Evolutionary conservation across 2,888 invertebrate genomes (phyloP), one percentile per base, ranked within the genome.

Genomic region (Stenotaenia linearis): DNA sequence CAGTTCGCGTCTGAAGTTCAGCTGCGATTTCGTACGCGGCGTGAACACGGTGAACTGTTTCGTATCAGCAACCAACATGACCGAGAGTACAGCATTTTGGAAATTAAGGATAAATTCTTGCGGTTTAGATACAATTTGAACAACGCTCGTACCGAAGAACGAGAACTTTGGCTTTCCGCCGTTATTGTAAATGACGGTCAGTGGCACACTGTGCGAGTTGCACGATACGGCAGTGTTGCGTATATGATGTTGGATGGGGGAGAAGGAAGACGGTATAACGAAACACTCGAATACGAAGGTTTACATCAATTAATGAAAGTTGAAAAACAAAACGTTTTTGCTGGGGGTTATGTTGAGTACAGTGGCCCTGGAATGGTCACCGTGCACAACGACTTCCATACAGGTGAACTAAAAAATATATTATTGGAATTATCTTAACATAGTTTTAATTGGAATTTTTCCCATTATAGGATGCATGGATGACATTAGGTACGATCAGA

Each of bases 301-400:
- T 80, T 82, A 18, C 96, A 96, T 86, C 96, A 96, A 84, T 94
- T 95, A 93, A 88, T 97, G 83, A 87, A 95, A 82, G 96, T 97
- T 21, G 97, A 94, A 85, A 96, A 96, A 84, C 96, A 97, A 85
- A 96, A 96, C 0, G 96, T 97, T 25, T 97, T 96, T 84, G 96
- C 96, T 0, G 97, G 97, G 79, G 97, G 97, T 18, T 96, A 96
- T 87, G 96, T 96, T 1, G 96, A 96, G 85, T 97, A 96, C 85
- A 96, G 96, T 1, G 96, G 96, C 28, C 95, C 96, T 2, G 88
- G 96, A 81, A 96, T 96, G 0, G 96, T 96, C 85, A 96, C 96
- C 88, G 96, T 97, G 5, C 96, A 95, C 85, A 94, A 95, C 0
- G 96, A 97, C 86, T 96, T 95, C 87, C 95, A 96, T 84, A 96